Conservation (phyloP, 2,888 invertebrate species). For the Caenorhabditis imperialis region DNA sequence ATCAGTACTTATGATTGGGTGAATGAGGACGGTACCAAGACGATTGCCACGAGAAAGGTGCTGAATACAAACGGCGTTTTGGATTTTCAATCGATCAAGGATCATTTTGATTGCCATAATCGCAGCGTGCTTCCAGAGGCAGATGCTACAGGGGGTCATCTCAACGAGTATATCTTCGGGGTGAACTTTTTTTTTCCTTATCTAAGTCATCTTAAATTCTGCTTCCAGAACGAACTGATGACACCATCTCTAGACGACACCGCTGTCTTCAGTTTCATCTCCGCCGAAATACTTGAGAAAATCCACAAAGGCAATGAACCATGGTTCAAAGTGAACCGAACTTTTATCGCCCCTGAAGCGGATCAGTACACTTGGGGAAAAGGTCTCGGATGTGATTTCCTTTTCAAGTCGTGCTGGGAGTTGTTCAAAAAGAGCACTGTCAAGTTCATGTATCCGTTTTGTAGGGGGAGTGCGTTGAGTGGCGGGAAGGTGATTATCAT, state of each 20-base stretch:
- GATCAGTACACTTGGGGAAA: conserved; percentile 4
- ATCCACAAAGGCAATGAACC: too few relatives aligned
- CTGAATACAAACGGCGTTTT: too few relatives aligned
- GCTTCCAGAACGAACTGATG: conserved; percentile 21
- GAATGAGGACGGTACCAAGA: too few relatives aligned
- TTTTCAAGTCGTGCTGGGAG: conserved; percentile 11
- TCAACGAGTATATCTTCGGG: conserved; percentile 18
- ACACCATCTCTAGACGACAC: neutral
- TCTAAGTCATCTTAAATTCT: neutral
- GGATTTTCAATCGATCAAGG: neutral
- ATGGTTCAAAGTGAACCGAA: conserved; percentile 12
- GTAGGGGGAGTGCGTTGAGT: neutral
- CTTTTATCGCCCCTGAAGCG: conserved; percentile 15
- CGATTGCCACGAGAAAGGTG: too few relatives aligned
- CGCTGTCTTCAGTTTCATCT: conserved; percentile 15
- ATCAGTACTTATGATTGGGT: too few relatives aligned
- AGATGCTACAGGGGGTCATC: neutral
- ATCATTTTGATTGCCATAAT: conserved; percentile 7
- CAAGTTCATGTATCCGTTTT: conserved; percentile 5
- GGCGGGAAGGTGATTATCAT: too few relatives aligned
- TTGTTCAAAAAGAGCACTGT: neutral
- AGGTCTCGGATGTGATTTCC: conserved; percentile 14
- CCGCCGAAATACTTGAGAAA: conserved; percentile 8
- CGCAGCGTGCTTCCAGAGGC: neutral
- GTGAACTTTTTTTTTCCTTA: neutral